Conservation (phyloP, 2,797 vertebrate species). For the Merluccius polli region DNA sequence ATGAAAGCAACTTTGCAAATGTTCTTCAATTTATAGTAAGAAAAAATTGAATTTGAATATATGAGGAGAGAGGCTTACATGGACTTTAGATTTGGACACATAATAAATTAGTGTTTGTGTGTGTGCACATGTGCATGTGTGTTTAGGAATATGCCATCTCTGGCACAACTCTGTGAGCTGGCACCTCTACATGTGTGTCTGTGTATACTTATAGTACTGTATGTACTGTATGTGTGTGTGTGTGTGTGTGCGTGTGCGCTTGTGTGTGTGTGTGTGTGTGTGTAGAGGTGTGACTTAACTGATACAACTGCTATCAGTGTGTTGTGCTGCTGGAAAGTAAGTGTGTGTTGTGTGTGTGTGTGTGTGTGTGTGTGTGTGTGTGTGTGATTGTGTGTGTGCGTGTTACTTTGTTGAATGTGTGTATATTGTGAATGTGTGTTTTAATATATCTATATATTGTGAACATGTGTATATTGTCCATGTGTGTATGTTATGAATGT, state of each 20-base stretch:
- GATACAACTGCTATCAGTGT: neutral
- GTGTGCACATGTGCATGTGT: too few species aligned
- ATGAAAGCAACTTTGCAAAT: neutral
- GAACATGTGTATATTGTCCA: neutral
- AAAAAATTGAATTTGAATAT: neutral
- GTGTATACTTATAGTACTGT: neutral
- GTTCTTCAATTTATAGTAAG: neutral
- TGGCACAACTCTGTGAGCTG: too few species aligned
- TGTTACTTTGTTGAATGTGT: neutral
- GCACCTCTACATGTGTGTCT: neutral
- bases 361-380: constrained; percentile 8
- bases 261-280: too few species aligned
- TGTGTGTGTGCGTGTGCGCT: neutral
- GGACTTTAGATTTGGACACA: neutral
- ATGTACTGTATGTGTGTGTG: neutral
- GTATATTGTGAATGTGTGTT: neutral
- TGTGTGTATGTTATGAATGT: neutral
- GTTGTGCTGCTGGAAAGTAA: neutral
- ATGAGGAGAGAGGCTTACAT: neutral
- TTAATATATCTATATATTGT: neutral
- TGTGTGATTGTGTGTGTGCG: neutral
- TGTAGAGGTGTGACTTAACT: neutral
- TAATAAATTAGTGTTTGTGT: too few species aligned
- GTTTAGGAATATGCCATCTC: neutral
- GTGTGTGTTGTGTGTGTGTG: constrained; percentile 9